Conservation (phyloP, 2,888 invertebrate genomes). For the Diogma glabrata region DNA sequence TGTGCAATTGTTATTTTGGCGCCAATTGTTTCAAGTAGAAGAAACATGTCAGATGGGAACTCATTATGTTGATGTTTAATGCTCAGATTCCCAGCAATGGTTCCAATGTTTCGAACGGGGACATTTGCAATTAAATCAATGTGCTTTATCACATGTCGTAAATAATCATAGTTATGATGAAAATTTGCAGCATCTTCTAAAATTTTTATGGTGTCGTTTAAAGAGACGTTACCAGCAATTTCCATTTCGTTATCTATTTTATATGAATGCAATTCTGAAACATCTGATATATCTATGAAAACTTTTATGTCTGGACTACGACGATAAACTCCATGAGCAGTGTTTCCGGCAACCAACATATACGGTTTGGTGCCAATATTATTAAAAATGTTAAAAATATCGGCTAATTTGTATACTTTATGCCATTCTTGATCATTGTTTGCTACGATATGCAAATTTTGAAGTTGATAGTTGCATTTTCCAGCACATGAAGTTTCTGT, state of each 20-base stretch:
- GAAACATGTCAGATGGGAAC: conserved; percentile 44
- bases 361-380: conserved; percentile 37
- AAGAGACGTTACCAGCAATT: conserved; percentile 27
- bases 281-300: conserved; percentile 46
- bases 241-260: conserved; percentile 18
- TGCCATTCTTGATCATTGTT: conserved; percentile 49
- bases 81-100: conserved; percentile 43
- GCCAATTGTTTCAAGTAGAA: conserved; percentile 34
- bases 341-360: conserved; percentile 56
- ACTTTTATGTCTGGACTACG: conserved; percentile 26
- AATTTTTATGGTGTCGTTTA: conserved; percentile 34
- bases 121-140: conserved; percentile 60
- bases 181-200: conserved; percentile 28
- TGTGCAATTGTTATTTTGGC: conserved; percentile 29
- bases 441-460: conserved; percentile 28
- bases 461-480: conserved; percentile 15
- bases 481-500: conserved; percentile 22
- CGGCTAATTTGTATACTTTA: conserved; percentile 38
- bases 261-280: conserved; percentile 39
- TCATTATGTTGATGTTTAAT: conserved; percentile 41
- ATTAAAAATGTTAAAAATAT: conserved; percentile 42
- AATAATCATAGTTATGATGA: conserved; percentile 43
- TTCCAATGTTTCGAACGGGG: conserved; percentile 58
- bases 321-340: conserved; percentile 46
- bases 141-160: conserved; percentile 49